A percentile compares a stretch with the other conserved stretches of the same genome.
These are phyloP conservation scores for Odontesthes bonariensis DNA, from an alignment of 2,113 vertebrate species.

Conservation along the genomic window DNA sequence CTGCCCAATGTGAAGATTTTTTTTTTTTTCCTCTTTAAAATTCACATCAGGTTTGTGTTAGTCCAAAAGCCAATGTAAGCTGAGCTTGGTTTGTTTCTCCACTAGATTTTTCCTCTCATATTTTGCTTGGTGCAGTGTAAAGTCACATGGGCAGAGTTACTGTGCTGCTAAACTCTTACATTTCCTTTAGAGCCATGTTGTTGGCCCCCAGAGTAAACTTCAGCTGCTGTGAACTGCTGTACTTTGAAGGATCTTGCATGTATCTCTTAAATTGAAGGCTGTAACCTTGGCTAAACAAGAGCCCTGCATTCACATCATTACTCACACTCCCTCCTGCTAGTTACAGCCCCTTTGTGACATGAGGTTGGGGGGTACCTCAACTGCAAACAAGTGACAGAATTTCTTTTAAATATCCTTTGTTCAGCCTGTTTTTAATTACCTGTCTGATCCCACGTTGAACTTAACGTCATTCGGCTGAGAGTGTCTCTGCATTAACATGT, in stretches of 20 bases:
- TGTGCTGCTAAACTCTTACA: constrained; percentile 3
- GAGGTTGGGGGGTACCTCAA: constrained; percentile 20
- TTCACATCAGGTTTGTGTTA: neutral
- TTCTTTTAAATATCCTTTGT: constrained; percentile 1
- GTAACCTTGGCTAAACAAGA: constrained; percentile 60
- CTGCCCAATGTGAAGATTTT: too few species aligned
- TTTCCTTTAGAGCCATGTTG: constrained; percentile 30
- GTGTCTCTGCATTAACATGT: constrained; percentile 3
- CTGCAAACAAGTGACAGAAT: constrained; percentile 16
- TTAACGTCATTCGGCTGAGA: constrained; percentile 11
- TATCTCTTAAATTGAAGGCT: constrained; percentile 46
- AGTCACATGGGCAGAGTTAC: neutral
- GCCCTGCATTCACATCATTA: constrained; percentile 26
- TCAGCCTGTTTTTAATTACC: constrained; percentile 43
- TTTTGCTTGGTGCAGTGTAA: neutral
- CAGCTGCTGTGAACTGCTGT: constrained; percentile 20
- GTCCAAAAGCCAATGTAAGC: neutral
- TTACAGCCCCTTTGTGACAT: constrained; percentile 19
- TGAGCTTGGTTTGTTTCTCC: neutral
- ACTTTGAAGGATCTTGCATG: constrained; percentile 57
- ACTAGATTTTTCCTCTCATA: neutral
- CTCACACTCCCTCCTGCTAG: constrained; percentile 26
- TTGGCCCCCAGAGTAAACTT: constrained; percentile 36
- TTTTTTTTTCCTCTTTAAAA: too few species aligned
- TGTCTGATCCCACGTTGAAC: constrained; percentile 3